Percentiles rank a stretch among this genome's conserved stretches.
Conservation (phyloP, 2,888 invertebrate genomes). For the Trichopria drosophilae region DNA sequence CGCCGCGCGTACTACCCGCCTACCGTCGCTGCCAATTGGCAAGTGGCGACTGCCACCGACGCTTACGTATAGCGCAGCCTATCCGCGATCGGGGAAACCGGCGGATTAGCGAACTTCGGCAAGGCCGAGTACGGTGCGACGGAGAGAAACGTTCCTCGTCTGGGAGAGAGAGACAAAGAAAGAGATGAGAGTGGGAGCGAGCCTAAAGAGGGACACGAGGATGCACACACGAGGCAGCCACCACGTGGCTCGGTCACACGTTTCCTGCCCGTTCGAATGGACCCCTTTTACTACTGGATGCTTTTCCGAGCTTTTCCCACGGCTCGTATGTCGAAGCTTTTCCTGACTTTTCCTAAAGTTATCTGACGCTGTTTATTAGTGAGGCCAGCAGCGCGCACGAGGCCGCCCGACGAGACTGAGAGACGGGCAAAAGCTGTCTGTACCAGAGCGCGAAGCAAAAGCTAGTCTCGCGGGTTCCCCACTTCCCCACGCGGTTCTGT, state of each 20-base stretch:
- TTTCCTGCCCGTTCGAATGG: background rate
- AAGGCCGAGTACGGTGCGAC: no score
- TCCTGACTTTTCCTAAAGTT: slow-evolving; percentile 5
- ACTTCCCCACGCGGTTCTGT: slow-evolving; percentile 35
- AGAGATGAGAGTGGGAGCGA: no score
- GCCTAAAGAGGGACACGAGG: no score
- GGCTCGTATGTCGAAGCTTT: background rate
- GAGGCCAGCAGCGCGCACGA: slow-evolving; percentile 42
- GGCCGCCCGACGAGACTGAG: slow-evolving; percentile 45
- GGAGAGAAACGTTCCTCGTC: no score
- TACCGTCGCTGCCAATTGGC: slow-evolving; percentile 5
- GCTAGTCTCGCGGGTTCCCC: slow-evolving; percentile 41
- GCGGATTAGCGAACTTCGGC: no score
- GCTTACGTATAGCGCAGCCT: no score
- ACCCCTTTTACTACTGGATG: no score
- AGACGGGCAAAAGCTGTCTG: slow-evolving; percentile 41
- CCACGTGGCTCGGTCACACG: slow-evolving; percentile 11
- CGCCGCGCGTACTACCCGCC: slow-evolving; percentile 15
- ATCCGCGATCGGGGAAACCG: slow-evolving; percentile 5
- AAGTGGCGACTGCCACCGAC: slow-evolving; percentile 22
- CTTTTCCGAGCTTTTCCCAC: background rate
- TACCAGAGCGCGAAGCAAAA: slow-evolving; percentile 38
- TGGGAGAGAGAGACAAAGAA: no score
- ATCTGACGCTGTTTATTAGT: slow-evolving; percentile 6
- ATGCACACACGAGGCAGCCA: no score